These are phyloP conservation scores for Empidonax traillii DNA, from an alignment of 2,113 vertebrate genomes.

Conservation along the genomic window DNA sequence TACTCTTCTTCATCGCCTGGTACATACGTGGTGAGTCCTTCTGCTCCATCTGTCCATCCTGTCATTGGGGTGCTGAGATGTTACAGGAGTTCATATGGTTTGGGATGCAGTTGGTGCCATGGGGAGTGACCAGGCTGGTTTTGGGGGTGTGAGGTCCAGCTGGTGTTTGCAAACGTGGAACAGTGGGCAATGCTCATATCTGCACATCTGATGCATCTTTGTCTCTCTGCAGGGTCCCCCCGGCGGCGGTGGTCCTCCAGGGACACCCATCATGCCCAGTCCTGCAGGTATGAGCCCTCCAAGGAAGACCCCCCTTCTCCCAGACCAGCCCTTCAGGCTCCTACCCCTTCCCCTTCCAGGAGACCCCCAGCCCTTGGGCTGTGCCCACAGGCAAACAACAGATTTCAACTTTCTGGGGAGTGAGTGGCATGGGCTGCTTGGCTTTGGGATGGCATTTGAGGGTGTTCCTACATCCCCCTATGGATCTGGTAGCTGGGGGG, in stretches of 20 bases:
- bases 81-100: accelerated
- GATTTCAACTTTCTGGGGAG: background rate
- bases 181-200: accelerated
- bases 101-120: accelerated
- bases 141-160: background rate
- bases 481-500: background rate
- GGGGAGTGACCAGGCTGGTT: background rate
- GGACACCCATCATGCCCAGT: conserved; percentile 99
- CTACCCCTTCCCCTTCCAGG: background rate
- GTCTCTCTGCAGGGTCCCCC: conserved; percentile 85
- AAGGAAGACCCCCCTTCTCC: background rate
- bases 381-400: background rate
- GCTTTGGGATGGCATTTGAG: background rate
- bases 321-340: background rate
- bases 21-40: conserved; percentile 92
- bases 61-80: accelerated
- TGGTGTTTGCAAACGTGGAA: accelerated
- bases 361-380: background rate
- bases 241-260: conserved; percentile 93
- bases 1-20: conserved; percentile 98
- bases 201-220: accelerated
- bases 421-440: accelerated
- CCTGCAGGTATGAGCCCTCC: conserved; percentile 83
- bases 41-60: background rate
- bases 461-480: background rate